Base-by-base conservation (phyloP, 2,113 vertebrate species). In the Dicerorhinus sumatrensis region DNA sequence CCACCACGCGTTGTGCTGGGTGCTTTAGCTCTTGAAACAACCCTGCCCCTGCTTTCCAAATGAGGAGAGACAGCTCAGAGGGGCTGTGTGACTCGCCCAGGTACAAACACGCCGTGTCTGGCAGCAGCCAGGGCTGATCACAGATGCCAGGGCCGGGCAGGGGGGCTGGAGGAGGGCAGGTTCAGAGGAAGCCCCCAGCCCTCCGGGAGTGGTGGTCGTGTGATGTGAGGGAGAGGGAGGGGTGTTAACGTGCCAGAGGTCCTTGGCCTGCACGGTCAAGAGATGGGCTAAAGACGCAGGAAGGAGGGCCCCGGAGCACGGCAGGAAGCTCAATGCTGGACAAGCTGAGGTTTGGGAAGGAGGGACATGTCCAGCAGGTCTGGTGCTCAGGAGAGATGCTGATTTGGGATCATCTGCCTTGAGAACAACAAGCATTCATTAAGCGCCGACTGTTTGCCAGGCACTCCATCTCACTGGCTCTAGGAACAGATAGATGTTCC, bases 31-130 rank as follows among this genome's bases (percentile, higher is more conserved):
- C 58, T 63, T 73, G 25, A 54, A 65, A 14, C 6, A 12, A 21
- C n/a, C 29, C 73, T 56, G 69, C 72, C 17, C 39, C 54, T 2
- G 0, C 9, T 63, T 51, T 56, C 23, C 51, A 21, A 21, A 60
- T 0, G 17, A 29, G 9, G 70, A 39, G 60, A 16, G 5, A 11
- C 36, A 33, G 42, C 56, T 73, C 42, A 48, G 58, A 36, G 54
- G 54, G 14, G 63, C 39, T 8, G 8, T 23, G 1, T 9, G 14
- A 27, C 17, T 63, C 27, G 3, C 88, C 29, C 36, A 3, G 67
- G 42, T 8, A 7, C 58, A 23, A 14, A 29, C 9, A 29, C 3
- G 16, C 16, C 0, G 0, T 6, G 1, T 1, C 2, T 10, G 54
- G 36, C 16, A 3, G 13, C 9, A 48, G 16, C 12, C 62, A 6